Evolutionary conservation across 2,113 vertebrate genomes (phyloP).

Genomic region (Paralichthys olivaceus): DNA sequence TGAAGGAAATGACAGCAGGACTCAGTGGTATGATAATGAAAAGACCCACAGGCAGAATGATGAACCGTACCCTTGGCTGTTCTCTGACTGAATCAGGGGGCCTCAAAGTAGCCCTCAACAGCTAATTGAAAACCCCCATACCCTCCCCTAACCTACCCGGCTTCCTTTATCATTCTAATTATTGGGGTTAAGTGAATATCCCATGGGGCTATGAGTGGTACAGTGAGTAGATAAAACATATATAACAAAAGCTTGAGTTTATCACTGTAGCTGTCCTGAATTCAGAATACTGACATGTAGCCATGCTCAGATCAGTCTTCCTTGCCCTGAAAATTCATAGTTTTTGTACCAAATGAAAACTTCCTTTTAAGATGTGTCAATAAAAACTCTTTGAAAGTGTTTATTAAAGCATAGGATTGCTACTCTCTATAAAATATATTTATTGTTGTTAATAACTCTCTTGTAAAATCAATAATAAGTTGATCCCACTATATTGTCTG

Average conservation of each 20-base stretch:
- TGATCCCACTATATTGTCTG: not conserved
- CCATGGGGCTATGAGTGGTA: constrained; percentile 60
- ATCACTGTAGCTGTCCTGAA: not conserved
- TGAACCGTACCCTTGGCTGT: constrained; percentile 85
- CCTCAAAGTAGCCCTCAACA: constrained; percentile 86
- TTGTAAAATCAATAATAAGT: not conserved
- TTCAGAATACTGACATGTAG: not conserved
- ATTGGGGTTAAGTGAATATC: constrained; percentile 72
- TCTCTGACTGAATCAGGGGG: constrained; percentile 85
- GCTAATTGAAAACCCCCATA: constrained; percentile 85
- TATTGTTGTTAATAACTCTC: not conserved
- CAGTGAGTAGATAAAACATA: constrained; percentile 83
- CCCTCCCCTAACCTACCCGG: constrained; percentile 30
- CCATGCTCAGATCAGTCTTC: not conserved
- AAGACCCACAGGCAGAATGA: constrained; percentile 89
- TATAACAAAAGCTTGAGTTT: constrained; percentile 34
- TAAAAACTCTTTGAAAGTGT: not conserved
- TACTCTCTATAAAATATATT: not conserved
- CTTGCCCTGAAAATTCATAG: not conserved
- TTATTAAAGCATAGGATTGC: not conserved
- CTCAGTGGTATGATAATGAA: constrained; percentile 85
- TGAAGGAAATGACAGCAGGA: constrained; percentile 45
- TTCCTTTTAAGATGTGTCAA: not conserved
- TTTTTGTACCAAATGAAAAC: not conserved
- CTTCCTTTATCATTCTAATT: constrained; percentile 65